Percentiles rank a stretch among this genome's conserved stretches.
Conservation (phyloP, 2,888 invertebrate species). For the Mesorhabditis spiculigera region DNA sequence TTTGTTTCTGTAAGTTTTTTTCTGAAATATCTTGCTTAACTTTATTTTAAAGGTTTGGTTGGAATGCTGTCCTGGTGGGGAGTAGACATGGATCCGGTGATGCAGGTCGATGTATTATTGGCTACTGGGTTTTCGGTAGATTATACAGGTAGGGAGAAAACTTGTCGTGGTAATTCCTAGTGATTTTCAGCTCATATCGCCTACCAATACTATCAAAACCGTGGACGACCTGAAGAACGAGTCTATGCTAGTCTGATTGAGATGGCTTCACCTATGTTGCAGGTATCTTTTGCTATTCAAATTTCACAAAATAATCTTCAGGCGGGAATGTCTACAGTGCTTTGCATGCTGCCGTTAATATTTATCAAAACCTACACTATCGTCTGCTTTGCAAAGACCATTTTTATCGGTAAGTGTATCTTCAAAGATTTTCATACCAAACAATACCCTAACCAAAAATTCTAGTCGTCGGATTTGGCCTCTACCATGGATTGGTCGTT, state of each 20-base stretch:
- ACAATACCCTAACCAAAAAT: background rate
- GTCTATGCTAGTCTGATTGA: slow-evolving; percentile 45
- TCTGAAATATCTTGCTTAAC: background rate
- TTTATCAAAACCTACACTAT: slow-evolving; percentile 57
- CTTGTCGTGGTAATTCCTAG: background rate
- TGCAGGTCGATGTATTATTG: slow-evolving; percentile 51
- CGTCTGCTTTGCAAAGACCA: slow-evolving; percentile 54
- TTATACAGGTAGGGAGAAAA: slow-evolving; percentile 13
- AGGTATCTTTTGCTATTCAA: slow-evolving; percentile 16
- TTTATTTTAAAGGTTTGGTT: slow-evolving; percentile 41
- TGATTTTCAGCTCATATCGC: slow-evolving; percentile 49
- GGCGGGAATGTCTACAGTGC: slow-evolving; percentile 44
- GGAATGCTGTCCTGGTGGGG: slow-evolving; percentile 55
- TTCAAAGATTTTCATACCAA: background rate
- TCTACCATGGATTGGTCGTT: background rate
- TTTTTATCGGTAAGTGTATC: slow-evolving; percentile 30
- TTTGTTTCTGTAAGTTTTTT: slow-evolving; percentile 46
- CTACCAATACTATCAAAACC: slow-evolving; percentile 49
- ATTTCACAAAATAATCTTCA: slow-evolving; percentile 8
- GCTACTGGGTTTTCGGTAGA: slow-evolving; percentile 49
- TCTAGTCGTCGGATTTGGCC: slow-evolving; percentile 3
- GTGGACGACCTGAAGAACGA: slow-evolving; percentile 36
- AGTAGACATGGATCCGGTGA: slow-evolving; percentile 55
- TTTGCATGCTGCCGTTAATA: slow-evolving; percentile 56
- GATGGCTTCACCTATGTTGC: slow-evolving; percentile 52